Percentiles rank a stretch among this genome's conserved stretches.
phyloP scores from a whole-genome alignment of 1,140 invertebrate species.

The Cyclina sinensis region DNA sequence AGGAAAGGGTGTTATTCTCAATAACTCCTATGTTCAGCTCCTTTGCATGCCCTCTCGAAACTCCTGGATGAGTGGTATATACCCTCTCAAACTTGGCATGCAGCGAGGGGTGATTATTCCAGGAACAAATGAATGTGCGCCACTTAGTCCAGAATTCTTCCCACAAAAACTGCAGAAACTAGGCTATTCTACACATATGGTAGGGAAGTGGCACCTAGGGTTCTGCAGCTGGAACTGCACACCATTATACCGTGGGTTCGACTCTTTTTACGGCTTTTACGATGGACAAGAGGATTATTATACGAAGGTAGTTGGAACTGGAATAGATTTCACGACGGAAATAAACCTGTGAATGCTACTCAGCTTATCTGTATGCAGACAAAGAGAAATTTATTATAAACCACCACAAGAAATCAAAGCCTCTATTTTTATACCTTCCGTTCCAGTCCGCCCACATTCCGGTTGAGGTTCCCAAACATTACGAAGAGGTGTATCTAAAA shows the following conservation, averaged over 20 bases:
- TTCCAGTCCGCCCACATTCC: conserved; percentile 35
- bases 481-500: conserved; percentile 28
- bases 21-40: conserved; percentile 80
- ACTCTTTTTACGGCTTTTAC: conserved; percentile 87
- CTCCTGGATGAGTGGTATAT: conserved; percentile 46
- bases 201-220: conserved; percentile 91
- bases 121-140: conserved; percentile 91
- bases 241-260: conserved; percentile 86
- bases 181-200: conserved; percentile 93
- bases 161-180: conserved; percentile 91
- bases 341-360: conserved; percentile 14
- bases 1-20: conserved; percentile 78
- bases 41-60: conserved; percentile 79
- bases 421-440: conserved; percentile 23
- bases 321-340: conserved; percentile 16
- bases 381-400: neutral
- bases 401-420: neutral
- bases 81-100: conserved; percentile 52
- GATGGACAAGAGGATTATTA: conserved; percentile 82
- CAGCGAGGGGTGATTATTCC: conserved; percentile 86
- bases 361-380: neutral
- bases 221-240: conserved; percentile 86
- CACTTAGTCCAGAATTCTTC: conserved; percentile 90
- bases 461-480: conserved; percentile 32
- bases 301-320: conserved; percentile 61